Base-by-base conservation (phyloP, 2,113 vertebrate genomes). In the Eptatretus burgeri region DNA sequence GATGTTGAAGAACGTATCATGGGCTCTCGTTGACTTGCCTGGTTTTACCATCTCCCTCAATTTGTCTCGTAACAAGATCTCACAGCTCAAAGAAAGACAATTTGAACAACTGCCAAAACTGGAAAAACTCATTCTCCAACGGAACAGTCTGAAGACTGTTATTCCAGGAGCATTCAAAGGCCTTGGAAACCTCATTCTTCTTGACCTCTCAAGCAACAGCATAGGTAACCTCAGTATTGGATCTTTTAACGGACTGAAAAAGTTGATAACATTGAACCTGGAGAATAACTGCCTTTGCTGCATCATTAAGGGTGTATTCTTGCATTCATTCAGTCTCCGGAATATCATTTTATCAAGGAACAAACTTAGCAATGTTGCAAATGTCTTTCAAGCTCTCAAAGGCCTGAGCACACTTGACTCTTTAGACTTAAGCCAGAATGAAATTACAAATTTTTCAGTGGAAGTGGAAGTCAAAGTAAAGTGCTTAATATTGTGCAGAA, bases 171-270 rank as follows among this genome's bases (percentile, higher is more conserved):
- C 67, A 49, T 68, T 69, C 49, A 19, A 18, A 13, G 51, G 64
- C 3, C 41, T 69, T 62, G 18, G 49, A 7, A 17, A 41, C 9
- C 63, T 67, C 18, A 18, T 9, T 13, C 5, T 11, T 1, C 68
- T 69, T 5, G 67, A 69, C 63, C 50, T 69, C 12, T 67, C 68
- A n/a, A 13, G 11, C 13, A 69, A 69, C 63, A 16, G 12, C 4
- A 10, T 69, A 13, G 51, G 7, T 2, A 50, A 14, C 10, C 64
- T 69, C 12, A 49, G 11, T 7, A 50, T 5, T 2, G 52, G 52
- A 2, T 17, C 51, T 7, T 63, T 51, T 10, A 14, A 51, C 17
- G 51, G n/a, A 20, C 53, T 69, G 14, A 11, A 63, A 17, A 63
- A 65, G 56, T 60, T 60, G 56, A n/a, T 17, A 60, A 17, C 11